These are phyloP conservation scores for Pseudomyrmex flavicornis DNA, from an alignment of 1,140 invertebrate species.

Conservation along the genomic window DNA sequence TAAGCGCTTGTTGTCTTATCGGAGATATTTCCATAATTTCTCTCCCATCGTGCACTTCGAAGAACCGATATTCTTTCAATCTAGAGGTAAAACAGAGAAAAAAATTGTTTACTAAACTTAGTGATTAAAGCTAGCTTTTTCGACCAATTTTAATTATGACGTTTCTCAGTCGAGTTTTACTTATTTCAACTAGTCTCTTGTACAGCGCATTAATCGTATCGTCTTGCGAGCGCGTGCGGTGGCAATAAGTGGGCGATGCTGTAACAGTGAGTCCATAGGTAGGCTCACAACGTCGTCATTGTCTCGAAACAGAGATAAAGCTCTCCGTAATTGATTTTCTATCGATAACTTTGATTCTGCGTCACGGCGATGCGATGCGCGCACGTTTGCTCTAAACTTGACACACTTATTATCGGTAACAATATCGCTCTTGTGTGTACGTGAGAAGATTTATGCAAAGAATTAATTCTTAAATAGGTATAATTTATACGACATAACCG, in stretches of 20 bases:
- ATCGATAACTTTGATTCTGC: neutral
- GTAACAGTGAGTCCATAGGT: constrained; percentile 23
- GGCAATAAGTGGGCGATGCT: neutral
- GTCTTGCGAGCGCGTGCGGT: neutral
- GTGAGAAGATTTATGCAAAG: too few species aligned
- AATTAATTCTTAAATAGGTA: too few species aligned
- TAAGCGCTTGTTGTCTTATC: constrained; percentile 63
- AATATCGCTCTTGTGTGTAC: too few species aligned
- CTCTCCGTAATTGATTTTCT: constrained; percentile 5
- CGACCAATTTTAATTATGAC: neutral
- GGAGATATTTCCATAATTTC: constrained; percentile 75
- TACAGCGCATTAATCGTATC: neutral
- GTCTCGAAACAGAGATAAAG: constrained; percentile 5
- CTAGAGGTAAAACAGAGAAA: neutral
- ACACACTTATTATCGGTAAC: too few species aligned
- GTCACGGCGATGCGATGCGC: neutral
- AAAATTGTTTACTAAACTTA: neutral
- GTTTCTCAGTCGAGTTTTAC: too few species aligned
- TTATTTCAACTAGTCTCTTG: constrained; percentile 2
- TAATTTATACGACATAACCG: too few species aligned
- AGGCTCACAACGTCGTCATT: constrained; percentile 16
- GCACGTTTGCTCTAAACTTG: neutral
- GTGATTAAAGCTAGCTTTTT: neutral
- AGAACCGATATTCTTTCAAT: constrained; percentile 27
- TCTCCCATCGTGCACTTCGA: constrained; percentile 71